Evolutionary conservation across 2,888 invertebrate genomes (phyloP).

Genomic region (Ommatoiulus sabulosus): DNA sequence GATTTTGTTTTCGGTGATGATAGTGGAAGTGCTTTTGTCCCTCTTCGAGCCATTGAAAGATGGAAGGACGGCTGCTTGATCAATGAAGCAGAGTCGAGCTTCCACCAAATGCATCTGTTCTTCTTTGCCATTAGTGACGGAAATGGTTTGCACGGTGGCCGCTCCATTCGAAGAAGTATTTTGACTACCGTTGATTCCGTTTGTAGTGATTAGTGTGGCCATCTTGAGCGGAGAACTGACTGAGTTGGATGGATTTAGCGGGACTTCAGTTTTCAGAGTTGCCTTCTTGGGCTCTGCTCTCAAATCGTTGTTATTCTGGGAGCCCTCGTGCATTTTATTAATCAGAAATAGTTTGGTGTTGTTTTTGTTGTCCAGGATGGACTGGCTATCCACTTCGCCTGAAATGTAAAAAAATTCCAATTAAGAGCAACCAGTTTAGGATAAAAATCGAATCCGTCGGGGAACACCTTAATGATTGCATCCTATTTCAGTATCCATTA

Average conservation of each 20-base stretch:
- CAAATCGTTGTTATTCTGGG: neutral
- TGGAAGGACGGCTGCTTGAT: neutral
- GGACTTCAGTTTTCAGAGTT: neutral
- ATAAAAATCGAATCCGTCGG: no score
- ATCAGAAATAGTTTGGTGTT: conserved; percentile 50
- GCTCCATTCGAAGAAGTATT: neutral
- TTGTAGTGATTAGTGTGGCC: conserved; percentile 16
- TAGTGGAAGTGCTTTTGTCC: neutral
- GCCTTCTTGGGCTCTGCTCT: neutral
- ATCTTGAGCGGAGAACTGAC: conserved; percentile 2
- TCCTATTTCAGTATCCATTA: no score
- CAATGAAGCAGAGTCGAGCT: conserved; percentile 13
- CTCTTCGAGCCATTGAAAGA: neutral
- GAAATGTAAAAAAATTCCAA: neutral
- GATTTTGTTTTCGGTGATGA: conserved; percentile 6
- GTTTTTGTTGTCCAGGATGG: conserved; percentile 53
- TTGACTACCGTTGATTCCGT: neutral
- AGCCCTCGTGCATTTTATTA: conserved; percentile 52
- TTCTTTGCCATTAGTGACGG: neutral
- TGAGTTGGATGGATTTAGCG: neutral
- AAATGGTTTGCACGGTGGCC: neutral
- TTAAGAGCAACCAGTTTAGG: no score
- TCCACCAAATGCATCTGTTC: conserved; percentile 37
- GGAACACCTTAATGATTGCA: no score
- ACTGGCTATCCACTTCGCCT: conserved; percentile 47